phyloP scores from a whole-genome alignment of 2,888 invertebrate genomes.

The Eudasyphora cyanicolor region DNA sequence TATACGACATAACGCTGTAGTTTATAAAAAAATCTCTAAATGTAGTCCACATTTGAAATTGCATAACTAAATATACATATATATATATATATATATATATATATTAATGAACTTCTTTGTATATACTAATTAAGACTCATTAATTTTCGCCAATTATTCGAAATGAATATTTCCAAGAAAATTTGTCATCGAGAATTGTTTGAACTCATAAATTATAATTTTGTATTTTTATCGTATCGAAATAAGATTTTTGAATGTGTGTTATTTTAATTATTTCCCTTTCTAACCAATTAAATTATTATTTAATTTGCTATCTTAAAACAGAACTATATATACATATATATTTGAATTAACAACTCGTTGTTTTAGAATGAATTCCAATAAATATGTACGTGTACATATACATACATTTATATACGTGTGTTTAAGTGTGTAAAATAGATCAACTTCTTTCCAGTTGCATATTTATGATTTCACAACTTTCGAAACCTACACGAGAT shows the following conservation, averaged over 20 bases:
- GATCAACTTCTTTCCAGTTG: neutral
- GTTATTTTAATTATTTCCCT: constrained; percentile 46
- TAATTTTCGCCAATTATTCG: constrained; percentile 39
- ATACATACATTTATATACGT: constrained; percentile 49
- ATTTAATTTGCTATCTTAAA: constrained; percentile 54
- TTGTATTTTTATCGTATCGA: constrained; percentile 46
- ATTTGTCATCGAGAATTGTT: constrained; percentile 54
- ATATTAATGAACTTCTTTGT: constrained; percentile 55
- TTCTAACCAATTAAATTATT: constrained; percentile 31
- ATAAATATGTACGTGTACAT: constrained; percentile 44
- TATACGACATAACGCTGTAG: constrained; percentile 41
- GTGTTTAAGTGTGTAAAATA: constrained; percentile 13
- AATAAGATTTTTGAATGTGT: constrained; percentile 48
- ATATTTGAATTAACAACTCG: constrained; percentile 59
- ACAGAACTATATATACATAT: constrained; percentile 38
- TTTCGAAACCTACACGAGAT: neutral
- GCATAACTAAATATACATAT: neutral
- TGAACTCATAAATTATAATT: constrained; percentile 55
- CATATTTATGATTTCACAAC: too few species aligned
- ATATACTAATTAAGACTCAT: constrained; percentile 49
- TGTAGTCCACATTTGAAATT: neutral
- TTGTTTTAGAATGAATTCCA: constrained; percentile 64
- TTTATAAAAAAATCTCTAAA: constrained; percentile 43
- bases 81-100: too few species aligned
- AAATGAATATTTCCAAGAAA: constrained; percentile 52